phyloP scores from a whole-genome alignment of 2,888 invertebrate species.

The Protophormia terraenovae region DNA sequence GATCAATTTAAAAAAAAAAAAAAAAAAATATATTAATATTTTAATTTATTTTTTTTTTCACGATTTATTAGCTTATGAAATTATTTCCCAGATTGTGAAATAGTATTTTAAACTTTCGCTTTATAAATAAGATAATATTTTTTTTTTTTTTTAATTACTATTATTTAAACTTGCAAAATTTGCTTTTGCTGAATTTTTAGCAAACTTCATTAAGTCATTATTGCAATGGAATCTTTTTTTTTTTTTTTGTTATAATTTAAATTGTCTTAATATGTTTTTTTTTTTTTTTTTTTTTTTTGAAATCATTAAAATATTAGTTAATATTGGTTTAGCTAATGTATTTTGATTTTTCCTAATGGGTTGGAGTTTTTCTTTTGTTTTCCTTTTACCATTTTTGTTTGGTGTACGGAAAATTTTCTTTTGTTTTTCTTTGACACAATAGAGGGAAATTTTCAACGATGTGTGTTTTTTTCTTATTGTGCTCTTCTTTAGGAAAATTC shows the following conservation, averaged over 20 bases:
- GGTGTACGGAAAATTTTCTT: neutral
- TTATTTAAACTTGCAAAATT: too few species aligned
- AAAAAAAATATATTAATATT: too few species aligned
- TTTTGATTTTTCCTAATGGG: slow-evolving; percentile 13
- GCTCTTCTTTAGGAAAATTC: slow-evolving; percentile 32
- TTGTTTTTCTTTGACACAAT: slow-evolving; percentile 4
- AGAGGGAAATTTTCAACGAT: slow-evolving; percentile 20
- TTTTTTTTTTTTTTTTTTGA: neutral
- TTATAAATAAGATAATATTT: too few species aligned
- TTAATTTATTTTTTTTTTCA: too few species aligned
- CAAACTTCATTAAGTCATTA: too few species aligned
- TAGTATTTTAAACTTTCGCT: too few species aligned
- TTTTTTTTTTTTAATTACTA: too few species aligned
- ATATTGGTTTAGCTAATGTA: neutral
- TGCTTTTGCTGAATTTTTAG: too few species aligned
- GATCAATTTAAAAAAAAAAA: too few species aligned
- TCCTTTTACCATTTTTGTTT: neutral
- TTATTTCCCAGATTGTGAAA: too few species aligned
- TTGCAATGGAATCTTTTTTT: too few species aligned
- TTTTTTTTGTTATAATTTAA: neutral
- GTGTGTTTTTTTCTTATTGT: neutral
- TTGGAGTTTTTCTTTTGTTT: neutral
- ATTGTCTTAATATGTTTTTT: neutral
- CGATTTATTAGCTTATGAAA: too few species aligned
- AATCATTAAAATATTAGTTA: neutral